Evolutionary conservation across 1,140 invertebrate species (phyloP).

Genomic region (Psix sp.): DNA sequence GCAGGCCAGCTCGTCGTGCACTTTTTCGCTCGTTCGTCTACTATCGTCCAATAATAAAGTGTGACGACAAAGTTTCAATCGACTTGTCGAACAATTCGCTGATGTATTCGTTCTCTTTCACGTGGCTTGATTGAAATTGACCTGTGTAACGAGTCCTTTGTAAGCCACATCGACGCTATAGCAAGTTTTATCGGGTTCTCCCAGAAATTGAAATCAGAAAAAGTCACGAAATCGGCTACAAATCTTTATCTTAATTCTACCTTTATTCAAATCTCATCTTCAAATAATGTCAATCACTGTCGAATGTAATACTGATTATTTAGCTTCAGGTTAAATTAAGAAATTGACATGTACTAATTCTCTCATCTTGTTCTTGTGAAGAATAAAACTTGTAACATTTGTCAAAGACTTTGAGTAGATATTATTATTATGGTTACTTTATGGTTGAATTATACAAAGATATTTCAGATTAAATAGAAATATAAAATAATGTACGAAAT

Average conservation of each 20-base stretch:
- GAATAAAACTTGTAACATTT: too few species aligned
- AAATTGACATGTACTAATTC: too few species aligned
- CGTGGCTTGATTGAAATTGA: conserved; percentile 56
- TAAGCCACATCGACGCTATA: conserved; percentile 33
- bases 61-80: conserved; percentile 50
- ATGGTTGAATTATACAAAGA: too few species aligned
- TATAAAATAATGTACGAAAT: too few species aligned
- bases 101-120: conserved; percentile 54
- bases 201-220: conserved; percentile 3
- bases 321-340: too few species aligned
- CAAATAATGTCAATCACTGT: too few species aligned
- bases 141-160: conserved; percentile 52
- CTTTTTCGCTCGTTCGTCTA: conserved; percentile 6
- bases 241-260: not conserved
- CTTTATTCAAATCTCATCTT: not conserved
- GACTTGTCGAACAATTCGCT: conserved; percentile 43
- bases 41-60: conserved; percentile 40
- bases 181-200: conserved; percentile 24
- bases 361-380: too few species aligned
- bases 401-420: too few species aligned
- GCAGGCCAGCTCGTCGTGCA: conserved; percentile 1
- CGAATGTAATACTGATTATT: too few species aligned
- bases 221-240: not conserved
- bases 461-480: too few species aligned
- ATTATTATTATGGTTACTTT: too few species aligned